Conservation (phyloP, 2,888 invertebrate species). For the Julus scandinavius region DNA sequence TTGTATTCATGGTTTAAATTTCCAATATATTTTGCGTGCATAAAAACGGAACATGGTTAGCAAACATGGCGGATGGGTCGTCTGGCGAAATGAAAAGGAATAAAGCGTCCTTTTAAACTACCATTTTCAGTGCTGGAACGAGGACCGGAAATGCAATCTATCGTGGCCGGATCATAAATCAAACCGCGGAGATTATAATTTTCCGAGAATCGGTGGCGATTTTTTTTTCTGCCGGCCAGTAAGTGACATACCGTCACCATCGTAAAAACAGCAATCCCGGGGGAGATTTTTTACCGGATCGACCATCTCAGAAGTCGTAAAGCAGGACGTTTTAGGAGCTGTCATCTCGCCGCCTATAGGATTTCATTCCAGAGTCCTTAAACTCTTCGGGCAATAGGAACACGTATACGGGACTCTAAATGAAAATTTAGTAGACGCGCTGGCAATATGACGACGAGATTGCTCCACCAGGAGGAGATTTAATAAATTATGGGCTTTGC, state of each 20-base stretch:
- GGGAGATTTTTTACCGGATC: neutral
- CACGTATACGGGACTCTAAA: neutral
- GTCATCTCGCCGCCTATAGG: neutral
- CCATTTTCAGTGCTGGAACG: neutral
- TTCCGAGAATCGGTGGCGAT: neutral
- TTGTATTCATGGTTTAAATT: too few relatives aligned
- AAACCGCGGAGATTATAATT: conserved; percentile 2
- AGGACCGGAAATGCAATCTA: neutral
- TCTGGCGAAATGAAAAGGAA: neutral
- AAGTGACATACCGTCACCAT: conserved; percentile 23
- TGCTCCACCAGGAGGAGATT: conserved; percentile 12
- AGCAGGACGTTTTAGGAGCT: conserved; percentile 34
- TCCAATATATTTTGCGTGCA: too few relatives aligned
- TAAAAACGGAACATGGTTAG: too few relatives aligned
- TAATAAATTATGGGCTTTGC: conserved; percentile 10
- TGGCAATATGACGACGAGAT: conserved; percentile 25
- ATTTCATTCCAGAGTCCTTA: neutral
- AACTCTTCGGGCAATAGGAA: neutral
- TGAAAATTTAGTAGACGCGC: neutral
- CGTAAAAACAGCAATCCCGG: conserved; percentile 17
- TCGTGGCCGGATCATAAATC: neutral
- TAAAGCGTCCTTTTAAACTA: neutral
- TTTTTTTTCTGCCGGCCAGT: neutral
- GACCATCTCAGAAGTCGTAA: neutral
- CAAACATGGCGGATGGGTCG: neutral